Conservation (phyloP, 2,888 invertebrate genomes). For the Aphodius granarius region DNA sequence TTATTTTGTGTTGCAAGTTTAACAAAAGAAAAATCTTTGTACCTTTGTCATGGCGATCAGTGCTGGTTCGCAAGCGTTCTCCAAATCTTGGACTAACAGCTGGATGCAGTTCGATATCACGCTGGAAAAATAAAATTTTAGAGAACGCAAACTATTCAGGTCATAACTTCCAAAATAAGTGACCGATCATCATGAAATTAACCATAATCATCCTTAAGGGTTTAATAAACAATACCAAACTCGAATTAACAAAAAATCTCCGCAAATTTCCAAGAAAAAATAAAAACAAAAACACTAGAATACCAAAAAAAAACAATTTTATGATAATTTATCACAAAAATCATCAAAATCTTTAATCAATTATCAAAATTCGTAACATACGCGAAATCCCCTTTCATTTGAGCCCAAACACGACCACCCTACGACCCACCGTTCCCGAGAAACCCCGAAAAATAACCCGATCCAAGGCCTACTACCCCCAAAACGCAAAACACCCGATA, state of each 20-base stretch:
- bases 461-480: background rate
- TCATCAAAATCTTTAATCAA: background rate
- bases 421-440: background rate
- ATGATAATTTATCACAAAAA: no score
- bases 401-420: background rate
- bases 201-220: no score
- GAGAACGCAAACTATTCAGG: no score
- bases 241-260: no score
- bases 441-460: background rate
- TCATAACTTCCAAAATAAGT: no score
- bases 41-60: constrained; percentile 91
- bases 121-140: constrained; percentile 53
- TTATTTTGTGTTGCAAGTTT: constrained; percentile 1
- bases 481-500: background rate
- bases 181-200: no score
- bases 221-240: no score
- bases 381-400: background rate
- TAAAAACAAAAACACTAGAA: no score
- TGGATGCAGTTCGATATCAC: constrained; percentile 87
- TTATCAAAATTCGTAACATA: no score
- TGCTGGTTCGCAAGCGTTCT: constrained; percentile 91
- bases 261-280: no score
- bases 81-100: constrained; percentile 90
- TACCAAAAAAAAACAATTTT: no score
- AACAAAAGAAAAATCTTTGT: constrained; percentile 30